These are phyloP conservation scores for Zingel zingel DNA, from an alignment of 2,113 vertebrate species.

Conservation along the genomic window DNA sequence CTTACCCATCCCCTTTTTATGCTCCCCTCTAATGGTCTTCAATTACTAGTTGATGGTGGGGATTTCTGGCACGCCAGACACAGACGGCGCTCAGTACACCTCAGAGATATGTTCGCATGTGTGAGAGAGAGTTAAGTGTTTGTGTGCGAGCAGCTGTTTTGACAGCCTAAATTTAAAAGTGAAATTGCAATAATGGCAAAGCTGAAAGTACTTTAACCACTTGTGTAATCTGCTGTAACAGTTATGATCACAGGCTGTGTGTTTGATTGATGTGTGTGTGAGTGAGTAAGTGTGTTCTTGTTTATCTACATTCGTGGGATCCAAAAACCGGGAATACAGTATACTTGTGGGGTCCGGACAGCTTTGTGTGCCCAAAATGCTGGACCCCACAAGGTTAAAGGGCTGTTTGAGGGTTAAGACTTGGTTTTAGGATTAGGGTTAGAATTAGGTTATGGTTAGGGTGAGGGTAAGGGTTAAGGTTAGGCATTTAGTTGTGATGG, in stretches of 20 bases:
- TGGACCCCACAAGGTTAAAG: too few species aligned
- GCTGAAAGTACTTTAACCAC: conserved; percentile 54
- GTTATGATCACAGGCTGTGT: conserved; percentile 39
- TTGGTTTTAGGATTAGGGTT: too few species aligned
- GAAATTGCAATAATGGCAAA: conserved; percentile 54
- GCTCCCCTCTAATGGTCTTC: conserved; percentile 48
- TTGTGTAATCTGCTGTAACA: conserved; percentile 33
- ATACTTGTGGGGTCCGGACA: too few species aligned
- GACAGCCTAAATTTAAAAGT: conserved; percentile 42
- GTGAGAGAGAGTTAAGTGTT: conserved; percentile 9
- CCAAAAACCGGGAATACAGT: too few species aligned
- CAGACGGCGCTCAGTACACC: conserved; percentile 43
- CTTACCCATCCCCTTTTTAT: conserved; percentile 36
- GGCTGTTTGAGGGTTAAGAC: too few species aligned
- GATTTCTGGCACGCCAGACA: conserved; percentile 74
- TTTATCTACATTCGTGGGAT: too few species aligned
- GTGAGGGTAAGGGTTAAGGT: too few species aligned
- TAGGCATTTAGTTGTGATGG: too few species aligned
- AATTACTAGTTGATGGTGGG: conserved; percentile 75
- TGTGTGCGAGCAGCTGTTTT: conserved; percentile 55
- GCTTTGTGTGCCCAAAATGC: too few species aligned
- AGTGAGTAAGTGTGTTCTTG: conserved; percentile 20
- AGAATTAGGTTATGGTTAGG: too few species aligned
- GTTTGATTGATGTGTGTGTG: conserved; percentile 25
- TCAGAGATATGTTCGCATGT: conserved; percentile 26